phyloP scores from a whole-genome alignment of 2,888 invertebrate species.

The Heliconius sara region DNA sequence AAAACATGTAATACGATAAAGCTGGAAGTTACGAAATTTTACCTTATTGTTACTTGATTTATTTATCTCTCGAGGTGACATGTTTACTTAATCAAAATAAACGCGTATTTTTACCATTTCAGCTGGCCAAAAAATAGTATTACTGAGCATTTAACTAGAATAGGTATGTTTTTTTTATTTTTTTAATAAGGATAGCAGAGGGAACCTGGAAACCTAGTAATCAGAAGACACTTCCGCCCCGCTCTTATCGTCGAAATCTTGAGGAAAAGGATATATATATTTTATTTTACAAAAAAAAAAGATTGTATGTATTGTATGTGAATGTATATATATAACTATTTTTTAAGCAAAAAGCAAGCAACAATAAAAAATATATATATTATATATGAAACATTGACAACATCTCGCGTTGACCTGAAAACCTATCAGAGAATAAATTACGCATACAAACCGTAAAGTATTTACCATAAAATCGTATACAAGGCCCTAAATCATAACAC shows the following conservation, averaged over 20 bases:
- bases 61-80: background rate
- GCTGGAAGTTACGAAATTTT: background rate
- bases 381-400: slow-evolving; percentile 52
- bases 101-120: background rate
- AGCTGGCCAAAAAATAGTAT: background rate
- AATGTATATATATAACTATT: background rate
- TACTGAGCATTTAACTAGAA: background rate
- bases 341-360: background rate
- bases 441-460: slow-evolving; percentile 79
- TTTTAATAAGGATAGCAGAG: too few species aligned
- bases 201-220: too few species aligned
- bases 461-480: slow-evolving; percentile 82
- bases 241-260: too few species aligned
- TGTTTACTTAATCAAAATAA: slow-evolving; percentile 4
- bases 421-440: slow-evolving; percentile 69
- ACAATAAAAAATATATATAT: background rate
- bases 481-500: slow-evolving; percentile 82
- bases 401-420: slow-evolving; percentile 54
- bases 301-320: too few species aligned
- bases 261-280: too few species aligned
- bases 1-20: background rate
- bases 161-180: too few species aligned
- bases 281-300: too few species aligned
- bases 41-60: background rate
- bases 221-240: too few species aligned